phyloP scores from a whole-genome alignment of 2,888 invertebrate genomes.

The Kuschelorhynchus macadamiae region DNA sequence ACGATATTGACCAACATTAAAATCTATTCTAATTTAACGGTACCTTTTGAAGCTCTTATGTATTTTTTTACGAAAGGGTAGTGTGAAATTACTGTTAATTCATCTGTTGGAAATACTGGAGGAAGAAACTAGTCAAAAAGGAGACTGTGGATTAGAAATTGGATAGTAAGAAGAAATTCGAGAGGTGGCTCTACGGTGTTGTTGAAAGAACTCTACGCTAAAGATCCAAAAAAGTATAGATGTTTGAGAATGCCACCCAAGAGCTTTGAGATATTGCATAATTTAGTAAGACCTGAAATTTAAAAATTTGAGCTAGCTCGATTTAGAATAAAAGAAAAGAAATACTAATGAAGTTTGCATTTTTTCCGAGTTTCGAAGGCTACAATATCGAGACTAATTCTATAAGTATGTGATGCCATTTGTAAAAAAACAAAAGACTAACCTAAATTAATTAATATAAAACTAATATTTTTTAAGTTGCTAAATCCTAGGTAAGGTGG shows the following conservation, averaged over 20 bases:
- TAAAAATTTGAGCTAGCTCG: neutral
- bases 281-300: constrained; percentile 1
- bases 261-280: neutral
- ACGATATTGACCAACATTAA: no score
- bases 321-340: neutral
- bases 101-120: no score
- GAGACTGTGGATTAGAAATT: neutral
- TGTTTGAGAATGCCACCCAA: no score
- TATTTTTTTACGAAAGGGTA: no score
- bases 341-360: neutral
- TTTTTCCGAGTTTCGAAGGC: neutral
- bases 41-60: no score
- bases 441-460: no score
- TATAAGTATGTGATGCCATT: neutral
- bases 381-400: neutral
- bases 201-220: neutral
- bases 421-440: neutral
- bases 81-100: no score
- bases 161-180: constrained; percentile 2
- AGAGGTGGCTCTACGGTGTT: neutral
- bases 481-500: no score
- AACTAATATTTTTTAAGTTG: no score
- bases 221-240: constrained; percentile 4
- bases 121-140: neutral
- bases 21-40: no score